Percentiles rank a stretch among this genome's conserved stretches.
Conservation (phyloP, 2,797 vertebrate species). For the Arnoldichthys spilopterus region DNA sequence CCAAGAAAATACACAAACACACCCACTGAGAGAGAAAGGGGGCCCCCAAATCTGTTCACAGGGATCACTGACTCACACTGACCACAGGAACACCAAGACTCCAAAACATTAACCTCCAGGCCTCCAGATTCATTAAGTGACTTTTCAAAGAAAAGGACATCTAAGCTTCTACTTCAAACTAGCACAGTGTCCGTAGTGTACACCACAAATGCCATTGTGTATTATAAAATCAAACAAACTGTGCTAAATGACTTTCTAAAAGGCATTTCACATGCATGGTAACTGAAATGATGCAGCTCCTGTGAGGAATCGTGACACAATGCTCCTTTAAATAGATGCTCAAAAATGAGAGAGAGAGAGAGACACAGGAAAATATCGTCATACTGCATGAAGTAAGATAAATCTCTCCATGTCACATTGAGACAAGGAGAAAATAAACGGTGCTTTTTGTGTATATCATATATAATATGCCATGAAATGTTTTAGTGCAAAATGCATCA, state of each 20-base stretch:
- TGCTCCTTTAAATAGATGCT: conserved; percentile 6
- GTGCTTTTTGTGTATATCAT: conserved; percentile 37
- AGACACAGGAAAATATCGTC: background rate
- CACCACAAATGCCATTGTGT: conserved; percentile 35
- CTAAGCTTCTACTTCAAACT: conserved; percentile 25
- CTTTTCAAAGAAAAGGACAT: conserved; percentile 38
- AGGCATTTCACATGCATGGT: conserved; percentile 30
- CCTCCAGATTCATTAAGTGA: conserved; percentile 33
- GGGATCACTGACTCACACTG: conserved; percentile 43
- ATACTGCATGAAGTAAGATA: conserved; percentile 40
- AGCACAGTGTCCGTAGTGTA: conserved; percentile 47
- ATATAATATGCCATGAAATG: conserved; percentile 26
- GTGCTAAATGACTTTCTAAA: conserved; percentile 34
- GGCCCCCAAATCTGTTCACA: conserved; percentile 56
- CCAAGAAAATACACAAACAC: conserved; percentile 51
- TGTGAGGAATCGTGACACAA: conserved; percentile 33
- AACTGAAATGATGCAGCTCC: conserved; percentile 20
- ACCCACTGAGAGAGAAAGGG: conserved; percentile 56
- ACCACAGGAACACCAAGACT: conserved; percentile 47
- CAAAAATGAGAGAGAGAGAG: background rate
- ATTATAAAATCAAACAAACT: conserved; percentile 48
- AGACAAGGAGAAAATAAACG: conserved; percentile 3
- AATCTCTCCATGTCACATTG: conserved; percentile 30
- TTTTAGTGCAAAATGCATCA: conserved; percentile 15
- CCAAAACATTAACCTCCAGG: conserved; percentile 38